Conservation (phyloP, 2,113 vertebrate genomes). For the Rhabdornis inornatus region DNA sequence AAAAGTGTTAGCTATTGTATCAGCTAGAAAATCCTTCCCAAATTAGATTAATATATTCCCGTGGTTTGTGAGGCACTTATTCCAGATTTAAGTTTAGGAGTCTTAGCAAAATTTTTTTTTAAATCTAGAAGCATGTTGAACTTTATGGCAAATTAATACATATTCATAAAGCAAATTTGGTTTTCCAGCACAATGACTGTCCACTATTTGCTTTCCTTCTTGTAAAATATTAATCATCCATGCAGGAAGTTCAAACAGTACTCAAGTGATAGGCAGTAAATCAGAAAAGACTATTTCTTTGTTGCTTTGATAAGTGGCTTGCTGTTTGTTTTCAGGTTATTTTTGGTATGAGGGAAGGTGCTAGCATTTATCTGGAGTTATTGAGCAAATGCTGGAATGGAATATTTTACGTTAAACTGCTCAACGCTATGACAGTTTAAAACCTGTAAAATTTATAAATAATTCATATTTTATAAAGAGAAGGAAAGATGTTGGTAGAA, state of each 20-base stretch:
- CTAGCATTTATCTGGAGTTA: neutral
- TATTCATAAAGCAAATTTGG: neutral
- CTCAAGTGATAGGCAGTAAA: neutral
- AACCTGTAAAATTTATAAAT: conserved; percentile 4
- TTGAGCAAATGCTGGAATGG: neutral
- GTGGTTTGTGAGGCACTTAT: neutral
- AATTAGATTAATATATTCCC: neutral
- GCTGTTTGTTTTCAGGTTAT: conserved; percentile 11
- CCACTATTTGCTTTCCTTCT: neutral
- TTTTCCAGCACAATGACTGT: neutral
- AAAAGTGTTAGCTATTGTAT: neutral
- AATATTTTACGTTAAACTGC: neutral
- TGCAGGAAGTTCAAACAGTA: neutral
- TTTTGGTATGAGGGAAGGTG: neutral
- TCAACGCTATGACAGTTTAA: neutral
- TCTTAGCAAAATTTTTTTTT: neutral
- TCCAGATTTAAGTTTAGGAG: neutral
- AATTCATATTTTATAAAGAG: conserved; percentile 17
- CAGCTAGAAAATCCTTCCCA: neutral
- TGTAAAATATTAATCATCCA: neutral
- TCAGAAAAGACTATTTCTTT: neutral
- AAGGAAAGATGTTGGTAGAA: neutral
- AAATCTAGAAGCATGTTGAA: neutral
- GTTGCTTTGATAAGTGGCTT: neutral
- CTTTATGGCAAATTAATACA: neutral